Evolutionary conservation across 2,797 vertebrate species (phyloP), one percentile per base, ranked within the genome.

Genomic region (Lagodon rhomboides): DNA sequence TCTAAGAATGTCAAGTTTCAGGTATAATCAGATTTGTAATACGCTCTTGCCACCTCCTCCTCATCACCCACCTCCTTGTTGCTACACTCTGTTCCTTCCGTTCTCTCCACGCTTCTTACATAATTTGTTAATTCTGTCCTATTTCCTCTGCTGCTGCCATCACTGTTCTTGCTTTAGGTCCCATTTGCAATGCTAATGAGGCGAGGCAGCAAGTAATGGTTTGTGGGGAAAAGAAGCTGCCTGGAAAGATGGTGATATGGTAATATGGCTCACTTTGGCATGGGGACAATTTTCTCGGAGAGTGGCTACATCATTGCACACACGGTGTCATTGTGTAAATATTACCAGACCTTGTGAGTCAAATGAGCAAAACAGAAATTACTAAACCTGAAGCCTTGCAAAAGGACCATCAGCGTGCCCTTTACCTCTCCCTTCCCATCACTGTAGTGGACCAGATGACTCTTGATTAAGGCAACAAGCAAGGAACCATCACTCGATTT

Each of bases 151-250:
- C 89, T 84, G 89, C 90, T 85, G 85, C 85, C 81, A 82, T 91
- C 68, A 4, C 86, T 84, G 87, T 73, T 85, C 89, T 91, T 77
- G 91, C 93, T 91, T 75, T 82, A 90, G 88, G 87, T 87, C 91
- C 69, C 93, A 90, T 94, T 94, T 94, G 87, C 92, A 89, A 93
- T 93, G 90, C 90, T 94, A 94, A 95, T 94, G 92, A 93, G 90
- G 83, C 86, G 55, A 81, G 73, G 69, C 93, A 86, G 87, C 85
- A 85, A 88, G 90, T 86, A 84, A 86, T 86, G 87, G 89, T 89
- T 93, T 87, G 85, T 87, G 25, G 80, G 84, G 81, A 75, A 79
- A 66, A 72, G 78, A 77, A 75, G 86, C 85, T 89, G 79, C 81
- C 92, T 90, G 87, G 81, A 90, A 91, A 85, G 86, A 91, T 80